Conservation (phyloP, 1,140 invertebrate genomes). For the Ips nitidus region DNA sequence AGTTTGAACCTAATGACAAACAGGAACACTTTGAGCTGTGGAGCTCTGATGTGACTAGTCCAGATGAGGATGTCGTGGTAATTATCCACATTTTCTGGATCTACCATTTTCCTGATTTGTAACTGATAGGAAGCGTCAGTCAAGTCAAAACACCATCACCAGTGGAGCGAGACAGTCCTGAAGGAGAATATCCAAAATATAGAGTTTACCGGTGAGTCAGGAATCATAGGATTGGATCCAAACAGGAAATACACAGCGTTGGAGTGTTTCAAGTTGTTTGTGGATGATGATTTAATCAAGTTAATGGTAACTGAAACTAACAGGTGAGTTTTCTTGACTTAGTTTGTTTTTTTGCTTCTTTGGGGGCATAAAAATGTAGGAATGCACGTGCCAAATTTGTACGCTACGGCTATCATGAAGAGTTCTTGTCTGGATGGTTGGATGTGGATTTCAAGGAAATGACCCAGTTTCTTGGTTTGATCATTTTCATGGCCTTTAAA, state of each 20-base stretch:
- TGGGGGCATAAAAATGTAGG: not conserved
- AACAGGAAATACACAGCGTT: slow-evolving; percentile 10
- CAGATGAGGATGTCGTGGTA: slow-evolving; percentile 12
- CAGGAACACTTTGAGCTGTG: slow-evolving; percentile 11
- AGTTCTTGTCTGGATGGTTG: slow-evolving; percentile 24
- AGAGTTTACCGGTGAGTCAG: slow-evolving; percentile 6
- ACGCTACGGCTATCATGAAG: slow-evolving; percentile 22
- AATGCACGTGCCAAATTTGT: slow-evolving; percentile 20
- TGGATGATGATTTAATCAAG: slow-evolving; percentile 22
- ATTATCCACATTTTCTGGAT: not conserved
- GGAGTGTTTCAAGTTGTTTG: slow-evolving; percentile 24
- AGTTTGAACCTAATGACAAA: slow-evolving; percentile 22
- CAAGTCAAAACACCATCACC: not conserved
- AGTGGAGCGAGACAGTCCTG: slow-evolving; percentile 10
- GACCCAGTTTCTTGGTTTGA: slow-evolving; percentile 17
- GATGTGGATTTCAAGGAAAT: slow-evolving; percentile 27
- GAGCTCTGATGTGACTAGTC: slow-evolving; percentile 22
- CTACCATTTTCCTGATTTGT: not conserved
- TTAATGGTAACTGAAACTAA: slow-evolving; percentile 27
- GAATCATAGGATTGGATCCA: slow-evolving; percentile 5
- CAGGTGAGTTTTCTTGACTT: slow-evolving; percentile 7
- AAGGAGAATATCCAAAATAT: slow-evolving; percentile 9
- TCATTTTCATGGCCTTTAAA: slow-evolving; percentile 19
- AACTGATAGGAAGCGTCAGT: not conserved
- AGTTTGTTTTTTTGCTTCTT: not conserved